A percentile compares a stretch with the other conserved stretches of the same genome.
Conservation (phyloP, 2,797 vertebrate genomes). For the Pantherophis alleghaniensis region DNA sequence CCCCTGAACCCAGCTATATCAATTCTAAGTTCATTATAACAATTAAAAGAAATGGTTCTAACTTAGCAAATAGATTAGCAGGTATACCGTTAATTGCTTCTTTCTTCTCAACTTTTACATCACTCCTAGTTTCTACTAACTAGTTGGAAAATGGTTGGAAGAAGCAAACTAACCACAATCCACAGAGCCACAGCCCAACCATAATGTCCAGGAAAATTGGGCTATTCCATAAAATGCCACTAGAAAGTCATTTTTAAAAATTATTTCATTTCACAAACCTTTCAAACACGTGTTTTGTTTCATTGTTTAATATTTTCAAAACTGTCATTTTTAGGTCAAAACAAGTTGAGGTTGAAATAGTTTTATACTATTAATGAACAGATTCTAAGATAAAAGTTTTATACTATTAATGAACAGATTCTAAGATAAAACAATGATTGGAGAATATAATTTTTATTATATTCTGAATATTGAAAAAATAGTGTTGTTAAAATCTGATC, state of each 20-base stretch:
- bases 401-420: not conserved
- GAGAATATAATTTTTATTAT: not conserved
- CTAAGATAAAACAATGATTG: not conserved
- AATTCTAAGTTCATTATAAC: not conserved
- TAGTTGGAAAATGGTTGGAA: not conserved
- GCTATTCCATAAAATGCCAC: not conserved
- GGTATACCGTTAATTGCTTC: not conserved
- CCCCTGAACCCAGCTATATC: not conserved
- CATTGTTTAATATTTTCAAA: not conserved
- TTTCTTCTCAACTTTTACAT: not conserved
- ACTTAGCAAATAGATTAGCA: not conserved
- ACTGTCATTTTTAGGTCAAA: not conserved
- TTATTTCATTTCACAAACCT: not conserved
- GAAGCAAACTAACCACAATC: not conserved
- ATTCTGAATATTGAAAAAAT: not conserved
- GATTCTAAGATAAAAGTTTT: not conserved
- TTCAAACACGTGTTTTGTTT: not conserved
- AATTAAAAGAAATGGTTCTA: not conserved
- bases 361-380: not conserved
- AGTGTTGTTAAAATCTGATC: constrained; percentile 5
- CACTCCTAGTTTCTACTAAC: not conserved
- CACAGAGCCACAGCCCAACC: not conserved
- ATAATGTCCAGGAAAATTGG: not conserved
- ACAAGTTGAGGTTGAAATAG: not conserved
- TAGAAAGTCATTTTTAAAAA: not conserved